Conservation (phyloP, 1,140 invertebrate genomes). For the Drosophila neocordata region DNA sequence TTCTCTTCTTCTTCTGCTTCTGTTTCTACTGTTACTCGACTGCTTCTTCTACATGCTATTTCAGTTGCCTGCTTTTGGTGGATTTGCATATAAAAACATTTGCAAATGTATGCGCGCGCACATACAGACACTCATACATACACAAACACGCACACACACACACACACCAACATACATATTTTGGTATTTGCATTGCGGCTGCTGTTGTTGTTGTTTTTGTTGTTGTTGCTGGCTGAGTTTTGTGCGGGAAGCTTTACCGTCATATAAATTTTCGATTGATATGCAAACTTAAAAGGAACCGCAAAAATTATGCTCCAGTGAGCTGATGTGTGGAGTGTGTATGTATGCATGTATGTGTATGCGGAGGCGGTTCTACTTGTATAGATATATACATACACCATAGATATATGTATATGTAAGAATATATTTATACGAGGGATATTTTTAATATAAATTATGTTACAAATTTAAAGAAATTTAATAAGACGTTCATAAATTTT, state of each 20-base stretch:
- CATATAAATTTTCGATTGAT: slow-evolving; percentile 82
- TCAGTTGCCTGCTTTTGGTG: slow-evolving; percentile 50
- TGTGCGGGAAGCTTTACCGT: slow-evolving; percentile 52
- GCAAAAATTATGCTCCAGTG: slow-evolving; percentile 81
- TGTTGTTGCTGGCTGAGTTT: slow-evolving; percentile 3
- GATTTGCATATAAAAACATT: slow-evolving; percentile 79
- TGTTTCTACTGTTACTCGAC: slow-evolving; percentile 14
- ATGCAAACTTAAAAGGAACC: slow-evolving; percentile 82
- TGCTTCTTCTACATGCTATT: slow-evolving; percentile 12
- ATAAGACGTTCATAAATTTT: too few species aligned
- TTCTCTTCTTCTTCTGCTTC: slow-evolving; percentile 15
- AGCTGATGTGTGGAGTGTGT: slow-evolving; percentile 39
- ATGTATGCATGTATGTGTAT: slow-evolving; percentile 17
- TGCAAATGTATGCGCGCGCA: slow-evolving; percentile 76
- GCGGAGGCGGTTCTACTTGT: background rate
- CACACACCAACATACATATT: slow-evolving; percentile 25
- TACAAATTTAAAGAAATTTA: too few species aligned
- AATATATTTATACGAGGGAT: background rate
- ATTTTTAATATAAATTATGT: too few species aligned
- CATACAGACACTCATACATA: slow-evolving; percentile 44
- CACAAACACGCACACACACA: slow-evolving; percentile 21
- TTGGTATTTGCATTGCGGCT: slow-evolving; percentile 64
- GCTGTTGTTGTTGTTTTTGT: slow-evolving; percentile 22
- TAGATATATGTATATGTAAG: background rate
- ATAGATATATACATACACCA: background rate